A percentile compares a stretch with the other conserved stretches of the same genome.
Evolutionary conservation across 2,113 vertebrate species (phyloP).

Genomic region (Lucifuga dentata): DNA sequence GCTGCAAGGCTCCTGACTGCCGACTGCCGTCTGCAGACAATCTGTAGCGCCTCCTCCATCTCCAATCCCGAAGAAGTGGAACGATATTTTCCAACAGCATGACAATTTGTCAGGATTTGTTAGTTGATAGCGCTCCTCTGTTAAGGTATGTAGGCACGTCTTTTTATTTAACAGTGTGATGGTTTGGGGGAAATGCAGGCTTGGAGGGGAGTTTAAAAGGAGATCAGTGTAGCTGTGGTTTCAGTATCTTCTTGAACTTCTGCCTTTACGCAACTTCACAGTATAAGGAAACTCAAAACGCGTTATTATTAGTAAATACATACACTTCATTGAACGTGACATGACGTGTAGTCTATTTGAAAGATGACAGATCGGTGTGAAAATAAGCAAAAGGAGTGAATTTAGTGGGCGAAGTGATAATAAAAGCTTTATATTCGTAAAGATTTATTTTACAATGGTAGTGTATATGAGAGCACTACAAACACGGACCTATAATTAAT

Average conservation of each 20-base stretch:
- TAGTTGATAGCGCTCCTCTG: constrained; percentile 16
- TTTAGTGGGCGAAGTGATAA: fast-evolving
- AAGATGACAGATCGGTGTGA: neutral
- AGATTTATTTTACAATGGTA: too few relatives aligned
- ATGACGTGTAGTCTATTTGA: neutral
- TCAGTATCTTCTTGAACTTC: neutral
- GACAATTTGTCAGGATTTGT: constrained; percentile 49
- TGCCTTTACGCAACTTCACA: constrained; percentile 22
- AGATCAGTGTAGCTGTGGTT: neutral
- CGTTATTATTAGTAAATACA: neutral
- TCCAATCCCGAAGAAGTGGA: constrained; percentile 5
- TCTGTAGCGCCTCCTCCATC: constrained; percentile 58
- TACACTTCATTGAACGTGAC: neutral
- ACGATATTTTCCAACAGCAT: constrained; percentile 31
- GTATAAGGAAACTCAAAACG: constrained; percentile 45
- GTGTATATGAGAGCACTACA: too few relatives aligned
- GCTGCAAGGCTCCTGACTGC: neutral
- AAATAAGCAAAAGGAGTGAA: neutral
- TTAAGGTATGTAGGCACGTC: constrained; percentile 61
- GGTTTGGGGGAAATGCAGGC: neutral
- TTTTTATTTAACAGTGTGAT: neutral
- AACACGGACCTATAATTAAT: neutral
- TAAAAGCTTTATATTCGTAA: neutral
- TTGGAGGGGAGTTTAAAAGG: neutral
- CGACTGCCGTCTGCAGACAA: neutral